Evolutionary conservation across 2,113 vertebrate species (phyloP), one percentile per base, ranked within the genome.

Genomic region (Danionella cerebrum): DNA sequence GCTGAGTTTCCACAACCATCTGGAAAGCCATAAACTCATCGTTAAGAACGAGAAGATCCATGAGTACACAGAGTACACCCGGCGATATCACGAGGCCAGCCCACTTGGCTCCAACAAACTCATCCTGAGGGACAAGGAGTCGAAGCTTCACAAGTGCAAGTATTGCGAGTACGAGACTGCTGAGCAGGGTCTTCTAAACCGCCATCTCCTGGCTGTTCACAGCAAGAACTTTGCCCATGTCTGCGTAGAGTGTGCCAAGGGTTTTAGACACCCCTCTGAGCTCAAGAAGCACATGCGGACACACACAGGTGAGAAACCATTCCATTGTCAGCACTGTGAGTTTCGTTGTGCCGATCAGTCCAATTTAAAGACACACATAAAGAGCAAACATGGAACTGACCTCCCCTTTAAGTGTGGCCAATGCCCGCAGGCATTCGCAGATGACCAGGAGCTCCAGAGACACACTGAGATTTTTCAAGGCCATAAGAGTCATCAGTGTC

Each of bases 231-330:
- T 98, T 78, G 92, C 95, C 53, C 95, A 98, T 0, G 94, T 98
- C 47, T 99, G 96, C 31, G 95, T 98, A 16, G 96, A 99, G 82
- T 99, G 96, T 14, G 94, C 94, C 60, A 99, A 99, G 78, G 95
- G 95, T 75, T 99, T 99, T 83, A 93, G 95, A 11, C 96, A 99
- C 71, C 96, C 96, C 0, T 99, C 96, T 1, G 96, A 99, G 89
- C 92, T 99, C 51, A 98, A 97, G 87, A 99, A 99, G 81, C 96
- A 99, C 75, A 98, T 98, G 95, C 88, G 96, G 86, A 99, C 94
- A 79, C 95, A 99, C 85, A 99, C 96, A 12, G 96, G 96, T 13
- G 96, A 99, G 81, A 99, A 99, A 87, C 96, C 96, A 75, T 99
- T 97, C 84, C 89, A 93, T 75, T 99, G 96, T 83, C 92, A 94